Conservation (phyloP, 2,797 vertebrate species). For the Toxotes lorentzi region DNA sequence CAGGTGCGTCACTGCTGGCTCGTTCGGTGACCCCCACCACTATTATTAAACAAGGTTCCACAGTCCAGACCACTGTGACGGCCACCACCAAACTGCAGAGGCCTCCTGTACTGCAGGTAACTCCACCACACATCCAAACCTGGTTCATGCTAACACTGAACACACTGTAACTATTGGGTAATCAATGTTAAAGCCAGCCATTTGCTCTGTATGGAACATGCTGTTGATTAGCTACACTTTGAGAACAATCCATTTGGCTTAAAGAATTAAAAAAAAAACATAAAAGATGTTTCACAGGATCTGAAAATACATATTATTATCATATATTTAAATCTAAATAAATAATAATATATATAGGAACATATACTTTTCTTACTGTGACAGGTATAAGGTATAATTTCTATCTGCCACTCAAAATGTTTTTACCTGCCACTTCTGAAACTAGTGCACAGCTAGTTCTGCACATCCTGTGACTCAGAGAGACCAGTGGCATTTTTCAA, state of each 20-base stretch:
- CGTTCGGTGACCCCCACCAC: conserved; percentile 91
- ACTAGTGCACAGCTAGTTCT: not conserved
- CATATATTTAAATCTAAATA: too few species aligned
- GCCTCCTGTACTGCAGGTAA: conserved; percentile 91
- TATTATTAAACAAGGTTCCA: conserved; percentile 92
- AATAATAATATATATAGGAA: too few species aligned
- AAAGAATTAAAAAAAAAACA: too few species aligned
- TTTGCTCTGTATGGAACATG: too few species aligned
- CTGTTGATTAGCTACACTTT: too few species aligned
- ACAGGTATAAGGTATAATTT: not conserved
- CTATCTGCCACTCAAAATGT: not conserved
- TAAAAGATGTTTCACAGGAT: too few species aligned
- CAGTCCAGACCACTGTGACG: conserved; percentile 89
- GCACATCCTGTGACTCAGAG: conserved; percentile 6
- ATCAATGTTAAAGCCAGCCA: too few species aligned
- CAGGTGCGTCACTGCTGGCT: conserved; percentile 88
- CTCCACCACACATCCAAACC: not conserved
- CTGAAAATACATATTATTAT: too few species aligned
- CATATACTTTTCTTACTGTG: not conserved
- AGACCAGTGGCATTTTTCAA: not conserved
- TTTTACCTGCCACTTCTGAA: not conserved
- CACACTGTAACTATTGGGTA: too few species aligned
- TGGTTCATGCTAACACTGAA: not conserved
- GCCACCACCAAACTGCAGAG: conserved; percentile 90
- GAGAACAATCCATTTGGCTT: too few species aligned